Evolutionary conservation across 2,797 vertebrate genomes (phyloP).

Genomic region (Anguilla anguilla): DNA sequence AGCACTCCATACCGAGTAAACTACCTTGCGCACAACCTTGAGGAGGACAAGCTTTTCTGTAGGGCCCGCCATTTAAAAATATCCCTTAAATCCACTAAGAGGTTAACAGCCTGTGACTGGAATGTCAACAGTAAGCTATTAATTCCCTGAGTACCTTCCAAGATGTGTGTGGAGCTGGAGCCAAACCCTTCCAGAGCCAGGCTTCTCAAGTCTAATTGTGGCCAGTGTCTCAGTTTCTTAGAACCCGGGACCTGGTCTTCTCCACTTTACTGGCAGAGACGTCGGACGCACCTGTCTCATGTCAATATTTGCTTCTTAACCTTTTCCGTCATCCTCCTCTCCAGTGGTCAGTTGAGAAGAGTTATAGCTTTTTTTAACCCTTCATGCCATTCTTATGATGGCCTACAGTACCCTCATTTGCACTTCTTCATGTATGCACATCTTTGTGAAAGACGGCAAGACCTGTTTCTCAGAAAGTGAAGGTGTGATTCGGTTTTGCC

Average conservation of each 20-base stretch:
- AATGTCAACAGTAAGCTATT: constrained; percentile 53
- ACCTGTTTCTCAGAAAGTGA: neutral
- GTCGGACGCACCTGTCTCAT: constrained; percentile 48
- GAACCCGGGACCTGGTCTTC: constrained; percentile 47
- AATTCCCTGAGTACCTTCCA: constrained; percentile 46
- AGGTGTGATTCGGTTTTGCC: neutral
- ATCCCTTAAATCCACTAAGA: constrained; percentile 52
- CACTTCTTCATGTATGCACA: neutral
- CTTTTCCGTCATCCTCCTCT: neutral
- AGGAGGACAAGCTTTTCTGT: neutral
- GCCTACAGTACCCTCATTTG: neutral
- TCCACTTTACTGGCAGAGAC: constrained; percentile 40
- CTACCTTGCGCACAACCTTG: constrained; percentile 3
- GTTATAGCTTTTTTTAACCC: neutral
- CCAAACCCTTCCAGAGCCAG: constrained; percentile 34
- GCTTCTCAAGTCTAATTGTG: constrained; percentile 46
- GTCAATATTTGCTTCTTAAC: constrained; percentile 40
- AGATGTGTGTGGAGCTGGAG: constrained; percentile 36
- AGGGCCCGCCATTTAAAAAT: constrained; percentile 46
- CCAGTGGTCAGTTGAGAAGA: neutral
- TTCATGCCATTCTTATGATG: neutral
- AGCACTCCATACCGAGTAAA: neutral
- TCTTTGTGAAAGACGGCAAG: neutral
- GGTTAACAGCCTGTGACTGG: constrained; percentile 47
- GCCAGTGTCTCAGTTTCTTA: constrained; percentile 45